A percentile compares a stretch with the other conserved stretches of the same genome.
Conservation (phyloP, 2,888 invertebrate genomes). For the Lasioglossum figueresi region DNA sequence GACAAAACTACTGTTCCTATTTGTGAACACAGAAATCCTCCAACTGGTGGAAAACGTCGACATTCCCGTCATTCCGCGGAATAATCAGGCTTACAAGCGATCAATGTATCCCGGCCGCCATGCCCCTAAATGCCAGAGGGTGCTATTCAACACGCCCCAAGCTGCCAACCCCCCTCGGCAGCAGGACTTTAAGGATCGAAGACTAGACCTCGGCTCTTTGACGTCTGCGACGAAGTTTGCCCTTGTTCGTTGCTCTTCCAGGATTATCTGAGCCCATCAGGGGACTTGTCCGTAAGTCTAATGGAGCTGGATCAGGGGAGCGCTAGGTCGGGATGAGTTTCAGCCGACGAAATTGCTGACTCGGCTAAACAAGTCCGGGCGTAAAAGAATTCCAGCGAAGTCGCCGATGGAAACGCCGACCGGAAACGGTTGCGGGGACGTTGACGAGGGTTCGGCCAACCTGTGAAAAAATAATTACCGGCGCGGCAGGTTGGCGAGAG, state of each 20-base stretch:
- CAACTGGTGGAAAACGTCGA: not conserved
- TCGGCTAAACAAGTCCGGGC: not conserved
- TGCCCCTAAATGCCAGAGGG: not conserved
- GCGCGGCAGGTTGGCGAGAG: not conserved
- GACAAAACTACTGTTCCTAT: not conserved
- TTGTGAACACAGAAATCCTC: not conserved
- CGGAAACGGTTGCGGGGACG: not conserved
- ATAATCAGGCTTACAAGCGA: not conserved
- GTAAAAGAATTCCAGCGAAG: not conserved
- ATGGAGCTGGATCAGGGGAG: not conserved
- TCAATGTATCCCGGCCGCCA: not conserved
- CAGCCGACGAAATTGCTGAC: not conserved
- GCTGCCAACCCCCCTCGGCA: not conserved
- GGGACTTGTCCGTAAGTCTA: not conserved
- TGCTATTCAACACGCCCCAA: not conserved
- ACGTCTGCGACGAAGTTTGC: not conserved
- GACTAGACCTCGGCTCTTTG: not conserved
- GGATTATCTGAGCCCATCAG: not conserved
- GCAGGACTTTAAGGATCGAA: not conserved
- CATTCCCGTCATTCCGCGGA: not conserved
- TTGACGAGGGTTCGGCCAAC: not conserved
- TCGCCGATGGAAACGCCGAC: not conserved
- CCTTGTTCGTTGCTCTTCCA: not conserved
- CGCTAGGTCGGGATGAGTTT: not conserved
- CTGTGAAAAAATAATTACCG: not conserved